phyloP scores from a whole-genome alignment of 2,888 invertebrate genomes.

The Ormyrus nitidulus region DNA sequence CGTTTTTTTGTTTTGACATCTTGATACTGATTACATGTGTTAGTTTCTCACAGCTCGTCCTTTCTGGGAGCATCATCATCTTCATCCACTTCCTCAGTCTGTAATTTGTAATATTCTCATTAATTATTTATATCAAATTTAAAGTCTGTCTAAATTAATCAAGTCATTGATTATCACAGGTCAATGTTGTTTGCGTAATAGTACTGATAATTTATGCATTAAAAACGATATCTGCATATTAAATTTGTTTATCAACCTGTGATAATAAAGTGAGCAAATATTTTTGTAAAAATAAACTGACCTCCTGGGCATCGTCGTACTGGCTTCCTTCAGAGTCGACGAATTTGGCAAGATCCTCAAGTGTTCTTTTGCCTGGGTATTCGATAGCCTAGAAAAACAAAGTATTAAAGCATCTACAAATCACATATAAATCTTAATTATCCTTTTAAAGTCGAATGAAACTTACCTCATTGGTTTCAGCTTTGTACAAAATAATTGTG shows the following conservation, averaged over 20 bases:
- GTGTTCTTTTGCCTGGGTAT: conserved; percentile 96
- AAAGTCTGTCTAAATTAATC: conserved; percentile 65
- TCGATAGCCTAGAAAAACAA: conserved; percentile 81
- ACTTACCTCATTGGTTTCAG: conserved; percentile 89
- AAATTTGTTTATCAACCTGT: background rate
- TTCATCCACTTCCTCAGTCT: conserved; percentile 82
- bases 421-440: conserved; percentile 19
- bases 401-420: conserved; percentile 16
- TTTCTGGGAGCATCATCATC: conserved; percentile 85
- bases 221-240: background rate
- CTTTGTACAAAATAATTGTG: conserved; percentile 95
- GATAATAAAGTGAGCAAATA: no score
- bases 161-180: no score
- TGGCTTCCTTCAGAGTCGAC: conserved; percentile 92
- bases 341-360: conserved; percentile 95
- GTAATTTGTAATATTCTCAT: conserved; percentile 13
- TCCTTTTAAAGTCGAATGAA: background rate
- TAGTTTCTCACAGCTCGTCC: conserved; percentile 84
- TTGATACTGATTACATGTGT: conserved; percentile 59
- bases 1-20: conserved; percentile 59
- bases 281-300: conserved; percentile 62
- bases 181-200: no score
- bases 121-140: conserved; percentile 3
- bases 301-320: conserved; percentile 82
- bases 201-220: no score